Evolutionary conservation across 2,888 invertebrate genomes (phyloP), one percentile per base, ranked within the genome.

Genomic region (Aricia artaxerxes): DNA sequence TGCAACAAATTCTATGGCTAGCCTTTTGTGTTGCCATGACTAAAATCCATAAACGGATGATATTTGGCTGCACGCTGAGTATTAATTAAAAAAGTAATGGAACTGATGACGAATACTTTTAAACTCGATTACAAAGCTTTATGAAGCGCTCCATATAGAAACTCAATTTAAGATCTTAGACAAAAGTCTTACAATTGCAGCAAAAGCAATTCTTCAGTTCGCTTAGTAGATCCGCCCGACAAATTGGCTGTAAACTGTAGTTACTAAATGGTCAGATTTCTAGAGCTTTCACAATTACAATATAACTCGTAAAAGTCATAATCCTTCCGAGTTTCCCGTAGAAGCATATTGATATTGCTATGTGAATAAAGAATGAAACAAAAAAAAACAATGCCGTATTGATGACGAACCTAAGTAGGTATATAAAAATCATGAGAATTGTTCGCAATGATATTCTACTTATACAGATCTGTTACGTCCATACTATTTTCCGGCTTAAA

Each of bases 1-100:
- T 83, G 81, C 79, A 77, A 82, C 83, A 78, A 64, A 75, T 78
- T 60, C 40, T 38, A 73, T 40, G 78, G 75, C 24, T 61, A 75
- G 44, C 49, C 79, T 60, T 79, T 75, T 75, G 61, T 79, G 64
- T 77, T 78, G 80, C 80, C 53, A 80, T 78, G 78, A 77, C 78
- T 77, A 78, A 78, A 79, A 78, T 77, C 44, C 69, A 80, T 64
- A 80, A 77, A 75, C 78, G 75, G 79, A 40, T 35, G 44, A 61
- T 35, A 75, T 31, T 79, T 79, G 79, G 79, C 79, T 76, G 35
- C 76, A 53, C 53, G 31, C 73, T 16, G 7, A 44, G 73, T 72
- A 11, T 72, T 40, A 73, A 73, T 16, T 40, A 13, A 13, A 69
- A 4, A 16, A 31, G 31, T 35, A 31, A 11, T 49, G 64, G 64